Evolutionary conservation across 2,797 vertebrate species (phyloP).

Genomic region (Falco berigora): DNA sequence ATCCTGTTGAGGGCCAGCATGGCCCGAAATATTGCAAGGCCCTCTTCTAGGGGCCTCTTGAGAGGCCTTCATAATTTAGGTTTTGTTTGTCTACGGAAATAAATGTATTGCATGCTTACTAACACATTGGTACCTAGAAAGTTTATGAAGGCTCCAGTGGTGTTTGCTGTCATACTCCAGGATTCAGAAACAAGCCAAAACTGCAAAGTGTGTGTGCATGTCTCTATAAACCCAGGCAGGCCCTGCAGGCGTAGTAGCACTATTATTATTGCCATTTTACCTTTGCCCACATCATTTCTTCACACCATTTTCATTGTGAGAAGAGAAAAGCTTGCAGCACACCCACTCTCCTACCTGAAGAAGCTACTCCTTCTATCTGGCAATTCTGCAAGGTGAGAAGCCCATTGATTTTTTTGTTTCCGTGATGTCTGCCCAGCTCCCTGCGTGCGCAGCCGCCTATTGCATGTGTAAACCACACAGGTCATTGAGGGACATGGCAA

Average conservation of each 20-base stretch:
- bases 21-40: neutral
- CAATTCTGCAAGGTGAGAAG: neutral
- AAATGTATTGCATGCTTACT: fast-evolving
- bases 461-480: neutral
- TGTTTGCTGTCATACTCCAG: neutral
- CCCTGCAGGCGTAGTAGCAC: neutral
- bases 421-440: neutral
- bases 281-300: neutral
- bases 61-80: neutral
- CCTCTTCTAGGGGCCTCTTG: neutral
- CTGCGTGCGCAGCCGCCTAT: neutral
- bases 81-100: neutral
- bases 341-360: neutral
- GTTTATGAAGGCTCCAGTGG: neutral
- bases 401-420: neutral
- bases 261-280: neutral
- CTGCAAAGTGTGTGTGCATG: neutral
- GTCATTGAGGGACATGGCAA: fast-evolving
- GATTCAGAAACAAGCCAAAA: neutral
- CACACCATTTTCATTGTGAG: neutral
- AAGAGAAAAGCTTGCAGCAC: neutral
- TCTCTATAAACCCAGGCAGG: neutral
- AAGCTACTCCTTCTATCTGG: neutral
- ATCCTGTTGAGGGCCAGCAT: neutral
- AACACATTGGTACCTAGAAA: neutral